Conservation (phyloP, 2,797 vertebrate genomes). For the Trachurus trachurus region DNA sequence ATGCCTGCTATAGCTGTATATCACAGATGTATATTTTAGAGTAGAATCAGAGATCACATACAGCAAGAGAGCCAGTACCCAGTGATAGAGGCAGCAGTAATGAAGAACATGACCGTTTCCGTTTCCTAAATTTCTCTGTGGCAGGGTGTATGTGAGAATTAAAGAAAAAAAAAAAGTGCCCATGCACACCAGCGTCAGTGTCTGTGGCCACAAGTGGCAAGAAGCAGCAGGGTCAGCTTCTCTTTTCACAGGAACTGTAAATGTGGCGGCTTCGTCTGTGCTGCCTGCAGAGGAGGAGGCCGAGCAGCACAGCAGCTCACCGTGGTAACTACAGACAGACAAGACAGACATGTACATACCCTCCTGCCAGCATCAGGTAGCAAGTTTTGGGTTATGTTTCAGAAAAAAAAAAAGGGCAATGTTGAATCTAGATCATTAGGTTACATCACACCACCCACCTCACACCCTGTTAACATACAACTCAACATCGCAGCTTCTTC, state of each 20-base stretch:
- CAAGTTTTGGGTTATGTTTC: neutral
- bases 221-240: slow-evolving; percentile 31
- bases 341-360: too few species aligned
- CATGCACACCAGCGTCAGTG: too few species aligned
- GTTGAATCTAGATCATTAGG: neutral
- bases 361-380: neutral
- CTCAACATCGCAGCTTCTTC: neutral
- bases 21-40: neutral
- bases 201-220: neutral
- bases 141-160: neutral
- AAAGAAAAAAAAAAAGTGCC: neutral
- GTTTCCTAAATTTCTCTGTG: neutral
- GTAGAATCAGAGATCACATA: neutral
- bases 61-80: neutral
- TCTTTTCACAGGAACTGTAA: slow-evolving; percentile 60
- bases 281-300: slow-evolving; percentile 9
- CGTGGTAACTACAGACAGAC: neutral
- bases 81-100: neutral
- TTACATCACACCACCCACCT: neutral
- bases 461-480: neutral
- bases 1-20: neutral
- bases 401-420: neutral
- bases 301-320: slow-evolving; percentile 9
- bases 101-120: neutral
- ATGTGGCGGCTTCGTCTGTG: slow-evolving; percentile 2